Percentiles rank a stretch among this genome's conserved stretches.
Evolutionary conservation across 1,140 invertebrate genomes (phyloP).

Genomic region (Ooceraea biroi): DNA sequence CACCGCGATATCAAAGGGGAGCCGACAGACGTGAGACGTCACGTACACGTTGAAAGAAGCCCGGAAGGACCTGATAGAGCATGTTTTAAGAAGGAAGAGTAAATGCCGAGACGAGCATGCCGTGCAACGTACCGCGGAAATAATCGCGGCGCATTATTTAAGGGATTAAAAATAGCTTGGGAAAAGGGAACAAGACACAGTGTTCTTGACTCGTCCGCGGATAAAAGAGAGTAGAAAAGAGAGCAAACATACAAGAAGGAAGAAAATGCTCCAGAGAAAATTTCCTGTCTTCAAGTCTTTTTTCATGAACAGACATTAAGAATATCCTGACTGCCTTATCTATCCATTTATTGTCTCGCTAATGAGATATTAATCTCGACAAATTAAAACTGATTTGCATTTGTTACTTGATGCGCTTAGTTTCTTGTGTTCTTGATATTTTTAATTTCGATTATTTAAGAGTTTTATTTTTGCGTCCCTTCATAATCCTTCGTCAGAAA

Average conservation of each 20-base stretch:
- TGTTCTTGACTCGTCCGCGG: background rate
- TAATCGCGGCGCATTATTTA: constrained; percentile 44
- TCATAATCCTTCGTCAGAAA: no score
- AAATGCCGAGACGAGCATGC: background rate
- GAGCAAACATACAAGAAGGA: background rate
- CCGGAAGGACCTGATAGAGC: constrained; percentile 2
- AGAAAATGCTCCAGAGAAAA: background rate
- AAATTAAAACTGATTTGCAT: no score
- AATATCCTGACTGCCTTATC: no score
- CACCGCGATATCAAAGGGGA: constrained; percentile 31
- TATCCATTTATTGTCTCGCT: no score
- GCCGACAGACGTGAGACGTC: background rate
- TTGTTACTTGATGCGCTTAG: no score
- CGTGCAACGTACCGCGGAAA: background rate
- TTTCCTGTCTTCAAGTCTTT: background rate
- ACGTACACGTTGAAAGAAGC: constrained; percentile 20
- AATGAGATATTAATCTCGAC: no score
- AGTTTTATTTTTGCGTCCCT: no score
- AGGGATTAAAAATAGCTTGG: constrained; percentile 43
- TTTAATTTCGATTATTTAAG: no score
- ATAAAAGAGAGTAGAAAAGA: background rate
- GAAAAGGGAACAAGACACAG: constrained; percentile 32
- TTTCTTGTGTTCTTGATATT: background rate
- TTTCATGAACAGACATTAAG: background rate
- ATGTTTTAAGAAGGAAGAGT: constrained; percentile 17